A percentile compares a stretch with the other conserved stretches of the same genome.
These are phyloP conservation scores for Epinephelus malabaricus DNA, from an alignment of 2,797 vertebrate species.

Conservation along the genomic window DNA sequence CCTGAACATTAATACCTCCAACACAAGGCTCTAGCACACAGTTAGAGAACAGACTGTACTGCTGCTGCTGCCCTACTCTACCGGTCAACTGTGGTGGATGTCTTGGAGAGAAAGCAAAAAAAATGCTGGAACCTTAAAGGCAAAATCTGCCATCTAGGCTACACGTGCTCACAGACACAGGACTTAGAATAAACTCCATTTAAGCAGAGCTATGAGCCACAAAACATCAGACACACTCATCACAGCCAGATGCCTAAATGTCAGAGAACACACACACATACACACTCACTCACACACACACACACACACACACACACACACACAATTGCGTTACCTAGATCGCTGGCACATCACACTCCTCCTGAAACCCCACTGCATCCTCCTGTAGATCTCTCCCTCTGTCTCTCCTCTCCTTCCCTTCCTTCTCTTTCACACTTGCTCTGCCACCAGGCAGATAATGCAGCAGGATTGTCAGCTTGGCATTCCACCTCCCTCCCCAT, in stretches of 20 bases:
- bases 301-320: not conserved
- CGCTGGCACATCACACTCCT: constrained; percentile 41
- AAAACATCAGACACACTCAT: constrained; percentile 26
- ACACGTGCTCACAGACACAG: constrained; percentile 11
- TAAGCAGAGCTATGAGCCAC: constrained; percentile 34
- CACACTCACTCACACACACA: not conserved
- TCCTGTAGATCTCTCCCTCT: constrained; percentile 53
- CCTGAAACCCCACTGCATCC: constrained; percentile 64
- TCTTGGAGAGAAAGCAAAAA: not conserved
- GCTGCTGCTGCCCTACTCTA: not conserved
- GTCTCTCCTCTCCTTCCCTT: constrained; percentile 54
- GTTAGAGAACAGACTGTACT: constrained; percentile 46
- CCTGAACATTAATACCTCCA: not conserved
- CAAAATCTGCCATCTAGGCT: constrained; percentile 9
- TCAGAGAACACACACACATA: constrained; percentile 1
- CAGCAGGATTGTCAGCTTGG: constrained; percentile 87
- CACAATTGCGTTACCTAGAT: constrained; percentile 64
- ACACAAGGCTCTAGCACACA: constrained; percentile 3
- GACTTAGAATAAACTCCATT: constrained; percentile 40
- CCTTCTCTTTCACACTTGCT: constrained; percentile 73
- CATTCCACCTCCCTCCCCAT: constrained; percentile 79
- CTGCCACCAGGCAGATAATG: constrained; percentile 86
- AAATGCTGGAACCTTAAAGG: not conserved
- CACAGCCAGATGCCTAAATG: constrained; percentile 38
- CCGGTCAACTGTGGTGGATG: not conserved